Percentiles rank a stretch among this genome's conserved stretches.
phyloP scores from a whole-genome alignment of 2,888 invertebrate species.

The Macrosoma leucophasiata region DNA sequence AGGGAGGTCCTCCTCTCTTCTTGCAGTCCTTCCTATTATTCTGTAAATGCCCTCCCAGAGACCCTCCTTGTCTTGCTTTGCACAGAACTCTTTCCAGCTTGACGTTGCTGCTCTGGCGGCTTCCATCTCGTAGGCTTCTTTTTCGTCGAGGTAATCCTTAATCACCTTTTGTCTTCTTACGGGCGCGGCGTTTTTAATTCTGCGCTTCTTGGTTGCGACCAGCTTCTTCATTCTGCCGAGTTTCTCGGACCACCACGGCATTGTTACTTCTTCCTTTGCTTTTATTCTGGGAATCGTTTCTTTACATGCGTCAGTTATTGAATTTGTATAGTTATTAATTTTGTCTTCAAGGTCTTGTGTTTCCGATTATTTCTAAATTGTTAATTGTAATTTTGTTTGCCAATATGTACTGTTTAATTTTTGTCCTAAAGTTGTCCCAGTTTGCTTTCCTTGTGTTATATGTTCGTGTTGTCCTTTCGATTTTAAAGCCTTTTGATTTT shows the following conservation, averaged over 20 bases:
- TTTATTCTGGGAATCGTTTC: conserved; percentile 12
- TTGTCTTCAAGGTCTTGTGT: background rate
- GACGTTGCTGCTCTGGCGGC: too few species aligned
- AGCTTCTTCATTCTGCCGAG: conserved; percentile 11
- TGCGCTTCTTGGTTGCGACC: conserved; percentile 5
- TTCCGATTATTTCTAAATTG: background rate
- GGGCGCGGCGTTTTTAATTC: too few species aligned
- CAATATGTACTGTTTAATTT: background rate
- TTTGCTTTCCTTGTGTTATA: conserved; percentile 18
- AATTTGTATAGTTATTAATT: background rate
- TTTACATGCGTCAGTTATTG: conserved; percentile 7
- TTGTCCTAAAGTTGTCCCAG: conserved; percentile 5
- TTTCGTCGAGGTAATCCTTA: conserved; percentile 4
- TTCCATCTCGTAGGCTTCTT: conserved; percentile 4
- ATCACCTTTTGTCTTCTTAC: conserved; percentile 2
- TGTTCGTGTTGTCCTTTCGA: conserved; percentile 11
- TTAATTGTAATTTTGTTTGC: conserved; percentile 12
- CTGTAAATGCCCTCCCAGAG: conserved; percentile 16
- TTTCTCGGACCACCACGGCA: conserved; percentile 21
- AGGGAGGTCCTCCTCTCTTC: too few species aligned
- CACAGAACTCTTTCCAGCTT: conserved; percentile 16
- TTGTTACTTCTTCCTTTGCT: conserved; percentile 1
- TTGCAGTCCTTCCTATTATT: conserved; percentile 3
- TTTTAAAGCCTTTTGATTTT: conserved; percentile 6
- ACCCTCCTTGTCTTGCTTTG: conserved; percentile 9